Conservation (phyloP, 2,113 vertebrate genomes). For the Nothoprocta pentlandii region DNA sequence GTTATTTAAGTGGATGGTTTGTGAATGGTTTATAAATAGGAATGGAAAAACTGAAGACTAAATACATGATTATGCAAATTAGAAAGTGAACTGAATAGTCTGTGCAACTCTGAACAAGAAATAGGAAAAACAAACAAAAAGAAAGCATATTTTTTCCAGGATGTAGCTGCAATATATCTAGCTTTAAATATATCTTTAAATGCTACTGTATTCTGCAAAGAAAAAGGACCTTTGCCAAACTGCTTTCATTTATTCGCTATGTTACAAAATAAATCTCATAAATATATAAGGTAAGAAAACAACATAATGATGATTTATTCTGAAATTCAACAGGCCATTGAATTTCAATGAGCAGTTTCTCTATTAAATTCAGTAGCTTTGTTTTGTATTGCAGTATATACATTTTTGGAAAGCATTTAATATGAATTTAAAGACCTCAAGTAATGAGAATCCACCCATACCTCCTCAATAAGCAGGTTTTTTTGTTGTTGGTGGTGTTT, state of each 20-base stretch:
- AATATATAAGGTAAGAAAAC: slow-evolving; percentile 22
- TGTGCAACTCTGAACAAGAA: slow-evolving; percentile 41
- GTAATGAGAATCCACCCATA: slow-evolving; percentile 38
- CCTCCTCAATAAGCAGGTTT: background rate
- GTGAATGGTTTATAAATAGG: slow-evolving; percentile 64
- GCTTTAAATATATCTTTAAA: slow-evolving; percentile 29
- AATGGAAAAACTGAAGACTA: slow-evolving; percentile 64
- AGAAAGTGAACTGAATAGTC: slow-evolving; percentile 35
- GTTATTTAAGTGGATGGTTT: slow-evolving; percentile 62
- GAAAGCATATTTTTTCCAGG: background rate
- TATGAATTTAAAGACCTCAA: slow-evolving; percentile 57
- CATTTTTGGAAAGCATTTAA: slow-evolving; percentile 49
- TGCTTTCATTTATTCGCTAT: background rate
- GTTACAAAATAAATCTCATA: slow-evolving; percentile 21
- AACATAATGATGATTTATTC: slow-evolving; percentile 53
- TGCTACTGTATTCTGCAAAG: background rate
- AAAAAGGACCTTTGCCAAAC: background rate
- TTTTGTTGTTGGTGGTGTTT: no score
- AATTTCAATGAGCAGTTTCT: slow-evolving; percentile 32
- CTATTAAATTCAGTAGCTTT: slow-evolving; percentile 41
- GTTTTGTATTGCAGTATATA: slow-evolving; percentile 44
- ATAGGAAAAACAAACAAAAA: background rate
- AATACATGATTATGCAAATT: slow-evolving; percentile 62
- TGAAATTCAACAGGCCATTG: slow-evolving; percentile 39
- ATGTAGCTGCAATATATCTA: slow-evolving; percentile 29